Evolutionary conservation across 1,140 invertebrate genomes (phyloP), one percentile per base, ranked within the genome.

Genomic region (Bombus pyrosoma): DNA sequence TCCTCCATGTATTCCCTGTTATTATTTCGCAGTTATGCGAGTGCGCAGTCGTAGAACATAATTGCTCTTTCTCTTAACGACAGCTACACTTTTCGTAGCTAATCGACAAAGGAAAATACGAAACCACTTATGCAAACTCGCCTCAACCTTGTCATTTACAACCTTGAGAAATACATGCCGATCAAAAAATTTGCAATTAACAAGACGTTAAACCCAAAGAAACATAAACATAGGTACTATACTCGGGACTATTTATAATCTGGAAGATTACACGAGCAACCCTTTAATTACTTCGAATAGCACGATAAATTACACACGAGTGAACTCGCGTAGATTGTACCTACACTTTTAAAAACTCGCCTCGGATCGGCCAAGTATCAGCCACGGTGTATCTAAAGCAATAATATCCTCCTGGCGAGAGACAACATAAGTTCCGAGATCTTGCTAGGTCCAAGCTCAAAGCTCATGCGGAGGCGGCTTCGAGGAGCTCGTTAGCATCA

Each of bases 401-500:
- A 53, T 22, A 53, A 53, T 53, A 53, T 53, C 47, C 18, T 53
- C 18, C 18, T 22, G 47, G 13, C 43, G 43, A 28, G 62, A n/a
- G 25, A 39, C 64, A 6, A 77, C 37, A 9, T 34, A 53, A 53
- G 47, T 25, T 66, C 25, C 1, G 8, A 9, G 39, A 28, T 25
- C 13, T n/a, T 25, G 12, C 47, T 22, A 43, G n/a, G 59, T 59
- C 22, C 53, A 59, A 66, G 47, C 25, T 83, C 8, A n/a, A 57
- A 69, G 3, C 28, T 62, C n/a, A 8, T 34, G 74, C 74, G 82
- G 62, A 77, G 74, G 81, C 81, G 73, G n/a, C 28, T 15, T 76
- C 74, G 82, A 41, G 82, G 22, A 41, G 82, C 82, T 83, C 47
- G 82, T 83, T 83, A 83, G 64, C 47, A 53, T 6, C 18, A 22